phyloP scores from a whole-genome alignment of 2,797 vertebrate genomes.

The Microchirus variegatus region DNA sequence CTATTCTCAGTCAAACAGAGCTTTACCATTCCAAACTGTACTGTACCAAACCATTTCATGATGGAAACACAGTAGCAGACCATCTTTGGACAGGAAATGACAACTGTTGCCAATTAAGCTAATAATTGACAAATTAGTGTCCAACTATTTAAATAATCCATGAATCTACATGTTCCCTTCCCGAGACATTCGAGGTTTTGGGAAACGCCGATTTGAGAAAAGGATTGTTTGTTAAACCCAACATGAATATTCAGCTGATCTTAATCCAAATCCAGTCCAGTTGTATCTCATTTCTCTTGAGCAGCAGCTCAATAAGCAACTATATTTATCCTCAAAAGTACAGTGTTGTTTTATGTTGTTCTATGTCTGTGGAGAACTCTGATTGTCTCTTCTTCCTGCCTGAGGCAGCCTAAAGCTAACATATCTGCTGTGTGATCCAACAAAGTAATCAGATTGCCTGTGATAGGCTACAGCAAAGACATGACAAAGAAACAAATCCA shows the following conservation, averaged over 20 bases:
- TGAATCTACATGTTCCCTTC: no score
- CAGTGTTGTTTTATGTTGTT: slow-evolving; percentile 24
- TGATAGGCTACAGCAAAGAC: background rate
- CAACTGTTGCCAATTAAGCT: no score
- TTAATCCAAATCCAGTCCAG: background rate
- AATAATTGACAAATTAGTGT: no score
- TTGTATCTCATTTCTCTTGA: background rate
- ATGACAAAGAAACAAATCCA: background rate
- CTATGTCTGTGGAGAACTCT: slow-evolving; percentile 12
- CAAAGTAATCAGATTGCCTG: background rate
- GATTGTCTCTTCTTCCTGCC: slow-evolving; percentile 6
- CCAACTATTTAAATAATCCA: no score
- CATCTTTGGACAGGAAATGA: no score
- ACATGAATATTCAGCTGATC: background rate
- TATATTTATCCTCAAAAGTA: slow-evolving; percentile 7
- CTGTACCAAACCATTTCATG: no score
- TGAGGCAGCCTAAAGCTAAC: no score
- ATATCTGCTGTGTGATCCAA: no score
- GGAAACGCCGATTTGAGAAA: background rate
- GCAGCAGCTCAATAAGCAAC: slow-evolving; percentile 9
- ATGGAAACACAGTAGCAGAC: no score
- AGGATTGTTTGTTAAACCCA: background rate
- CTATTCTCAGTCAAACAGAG: no score
- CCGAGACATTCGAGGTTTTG: no score
- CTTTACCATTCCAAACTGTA: no score